Conservation (phyloP, 1,140 invertebrate genomes). For the Diplogasteroides magnus region DNA sequence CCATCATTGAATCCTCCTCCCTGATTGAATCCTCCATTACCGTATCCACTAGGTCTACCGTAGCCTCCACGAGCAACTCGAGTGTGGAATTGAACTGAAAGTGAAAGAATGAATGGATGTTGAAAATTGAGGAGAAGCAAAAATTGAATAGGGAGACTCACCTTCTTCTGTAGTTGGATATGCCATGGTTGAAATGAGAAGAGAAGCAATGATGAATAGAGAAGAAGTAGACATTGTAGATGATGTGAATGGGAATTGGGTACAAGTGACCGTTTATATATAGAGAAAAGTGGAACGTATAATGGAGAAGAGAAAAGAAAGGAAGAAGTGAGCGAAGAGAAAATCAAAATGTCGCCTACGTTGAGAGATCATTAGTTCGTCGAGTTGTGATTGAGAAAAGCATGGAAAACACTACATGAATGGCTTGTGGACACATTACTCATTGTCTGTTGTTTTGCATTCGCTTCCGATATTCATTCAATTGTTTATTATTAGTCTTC, state of each 20-base stretch:
- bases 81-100: background rate
- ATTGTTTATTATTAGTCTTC: too few species aligned
- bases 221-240: too few species aligned
- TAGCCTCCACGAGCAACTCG: background rate
- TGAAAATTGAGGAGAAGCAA: background rate
- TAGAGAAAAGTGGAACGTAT: too few species aligned
- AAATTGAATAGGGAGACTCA: background rate
- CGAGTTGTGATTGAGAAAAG: background rate
- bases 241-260: too few species aligned
- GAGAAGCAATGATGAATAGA: background rate
- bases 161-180: background rate
- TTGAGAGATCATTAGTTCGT: too few species aligned
- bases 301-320: too few species aligned
- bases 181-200: background rate
- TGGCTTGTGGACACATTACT: background rate
- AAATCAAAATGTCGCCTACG: too few species aligned
- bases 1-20: background rate
- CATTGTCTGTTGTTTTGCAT: background rate
- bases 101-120: background rate
- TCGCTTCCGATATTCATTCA: too few species aligned
- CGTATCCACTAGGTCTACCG: too few species aligned
- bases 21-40: too few species aligned
- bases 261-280: too few species aligned
- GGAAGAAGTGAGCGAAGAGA: too few species aligned
- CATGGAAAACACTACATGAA: background rate